phyloP scores from a whole-genome alignment of 2,888 invertebrate genomes.

The Quadroppia sp. region DNA sequence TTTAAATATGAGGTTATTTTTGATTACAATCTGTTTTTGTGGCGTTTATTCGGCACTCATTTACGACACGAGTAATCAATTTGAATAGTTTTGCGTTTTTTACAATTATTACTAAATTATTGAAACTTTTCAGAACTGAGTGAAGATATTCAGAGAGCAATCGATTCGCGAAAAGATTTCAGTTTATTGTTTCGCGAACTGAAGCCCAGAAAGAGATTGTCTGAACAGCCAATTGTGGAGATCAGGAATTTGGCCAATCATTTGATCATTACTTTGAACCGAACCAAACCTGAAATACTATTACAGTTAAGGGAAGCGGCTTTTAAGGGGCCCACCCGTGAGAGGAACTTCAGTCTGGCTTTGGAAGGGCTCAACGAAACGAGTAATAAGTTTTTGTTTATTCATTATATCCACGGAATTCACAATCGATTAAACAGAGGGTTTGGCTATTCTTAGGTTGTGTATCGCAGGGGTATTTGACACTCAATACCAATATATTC shows the following conservation, averaged over 20 bases:
- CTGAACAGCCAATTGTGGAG: slow-evolving; percentile 17
- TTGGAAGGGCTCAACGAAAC: slow-evolving; percentile 8
- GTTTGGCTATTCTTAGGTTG: slow-evolving; percentile 14
- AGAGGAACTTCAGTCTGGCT: slow-evolving; percentile 15
- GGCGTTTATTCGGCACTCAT: not conserved
- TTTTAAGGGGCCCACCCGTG: not conserved
- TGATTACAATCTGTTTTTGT: not conserved
- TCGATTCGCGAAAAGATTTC: slow-evolving; percentile 3
- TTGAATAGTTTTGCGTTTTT: not conserved
- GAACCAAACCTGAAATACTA: not conserved
- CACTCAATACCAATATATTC: slow-evolving; percentile 9
- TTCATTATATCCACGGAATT: not conserved
- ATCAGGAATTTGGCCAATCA: slow-evolving; percentile 20
- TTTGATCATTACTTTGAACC: slow-evolving; percentile 7
- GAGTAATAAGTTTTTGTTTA: slow-evolving; percentile 16
- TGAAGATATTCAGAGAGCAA: slow-evolving; percentile 14
- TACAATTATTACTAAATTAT: not conserved
- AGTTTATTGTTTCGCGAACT: slow-evolving; percentile 12
- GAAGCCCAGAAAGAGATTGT: not conserved
- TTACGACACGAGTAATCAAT: slow-evolving; percentile 3
- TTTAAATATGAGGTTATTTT: not conserved
- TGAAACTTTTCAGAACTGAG: not conserved
- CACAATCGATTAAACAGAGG: not conserved
- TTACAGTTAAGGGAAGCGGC: slow-evolving; percentile 12
- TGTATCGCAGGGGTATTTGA: slow-evolving; percentile 27